Evolutionary conservation across 2,888 invertebrate species (phyloP), one percentile per base, ranked within the genome.

Genomic region (Chalcis sispes): DNA sequence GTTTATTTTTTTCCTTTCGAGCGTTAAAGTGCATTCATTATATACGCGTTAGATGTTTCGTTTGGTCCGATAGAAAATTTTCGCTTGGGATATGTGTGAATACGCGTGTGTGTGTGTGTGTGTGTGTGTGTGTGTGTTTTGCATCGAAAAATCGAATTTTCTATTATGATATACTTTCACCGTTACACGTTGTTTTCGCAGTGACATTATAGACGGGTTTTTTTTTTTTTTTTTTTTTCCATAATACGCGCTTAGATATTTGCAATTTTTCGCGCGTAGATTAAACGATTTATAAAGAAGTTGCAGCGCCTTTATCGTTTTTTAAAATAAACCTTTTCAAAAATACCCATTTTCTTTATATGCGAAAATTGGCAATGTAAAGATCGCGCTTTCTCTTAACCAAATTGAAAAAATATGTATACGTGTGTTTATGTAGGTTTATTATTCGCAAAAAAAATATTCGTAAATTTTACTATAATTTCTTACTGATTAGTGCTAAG

Each of bases 51-150:
- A 20, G 56, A 25, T 69, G 23, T 59, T 59, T 59, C 59, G 10
- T 25, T 71, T 71, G 62, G 62, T 71, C 54, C 54, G 62, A 62
- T 52, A 71, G 29, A 71, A 46, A 58, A 54, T 48, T 48, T 71
- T 48, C n/a, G 27, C 58, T 52, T 23, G 27, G 25, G 71, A 71
- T 71, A 71, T 71, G 62, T 71, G 42, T 13, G 8, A 40, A 27
- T 36, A 62, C 50, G n/a, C n/a, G n/a, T n/a, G n/a, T n/a, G n/a
- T n/a, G n/a, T n/a, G n/a, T n/a, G n/a, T n/a, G n/a, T n/a, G n/a
- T n/a, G n/a, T n/a, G n/a, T n/a, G n/a, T n/a, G n/a, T n/a, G n/a
- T n/a, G n/a, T n/a, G n/a, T n/a, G n/a, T n/a, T n/a, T n/a, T n/a
- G n/a, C n/a, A n/a, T n/a, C n/a, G n/a, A n/a, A n/a, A n/a, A n/a